Base-by-base conservation (phyloP, 1,140 invertebrate species). In the Cydia fagiglandana region DNA sequence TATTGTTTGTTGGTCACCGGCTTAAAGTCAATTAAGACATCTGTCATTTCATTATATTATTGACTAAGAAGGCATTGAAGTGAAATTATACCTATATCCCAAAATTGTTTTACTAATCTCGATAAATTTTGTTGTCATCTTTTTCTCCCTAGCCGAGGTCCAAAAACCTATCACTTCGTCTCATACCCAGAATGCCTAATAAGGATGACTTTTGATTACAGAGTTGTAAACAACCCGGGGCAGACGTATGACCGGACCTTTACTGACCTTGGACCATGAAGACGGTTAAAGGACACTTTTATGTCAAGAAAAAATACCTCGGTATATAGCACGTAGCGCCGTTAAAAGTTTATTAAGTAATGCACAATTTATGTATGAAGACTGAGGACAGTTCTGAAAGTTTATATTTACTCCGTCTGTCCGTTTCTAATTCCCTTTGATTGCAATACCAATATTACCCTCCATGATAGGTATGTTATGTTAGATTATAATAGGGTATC, bases 221-320 rank as follows among this genome's bases (percentile, higher is more conserved):
- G 47, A 50, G n/a, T 56, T 56, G 53, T 56, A 56, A 56, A 56
- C 53, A 56, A 17, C 53, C n/a, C 53, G n/a, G 53, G 53, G 4
- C 53, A 56, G 53, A 56, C 53, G 53, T 56, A 56, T 56, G 53
- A 56, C 53, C 53, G 53, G 53, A 56, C 53, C 53, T 56, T 9
- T 56, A n/a, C 53, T 56, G 53, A 56, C 53, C 53, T 56, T 56
- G 53, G 53, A 56, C 6, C n/a, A 56, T 17, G 53, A 5, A 17
- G 15, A 7, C n/a, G 53, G n/a, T 7, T 9, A 56, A 56, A 56
- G 53, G 53, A 56, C 53, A 56, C 53, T 56, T 56, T 56, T 17
- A 17, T 47, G 15, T 56, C 2, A 9, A n/a, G 53, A 9, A 56
- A 56, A 56, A 56, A 17, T n/a, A 20, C 15, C 53, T 56, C n/a